Conservation (phyloP, 2,113 vertebrate genomes). For the Heptranchias perlo region DNA sequence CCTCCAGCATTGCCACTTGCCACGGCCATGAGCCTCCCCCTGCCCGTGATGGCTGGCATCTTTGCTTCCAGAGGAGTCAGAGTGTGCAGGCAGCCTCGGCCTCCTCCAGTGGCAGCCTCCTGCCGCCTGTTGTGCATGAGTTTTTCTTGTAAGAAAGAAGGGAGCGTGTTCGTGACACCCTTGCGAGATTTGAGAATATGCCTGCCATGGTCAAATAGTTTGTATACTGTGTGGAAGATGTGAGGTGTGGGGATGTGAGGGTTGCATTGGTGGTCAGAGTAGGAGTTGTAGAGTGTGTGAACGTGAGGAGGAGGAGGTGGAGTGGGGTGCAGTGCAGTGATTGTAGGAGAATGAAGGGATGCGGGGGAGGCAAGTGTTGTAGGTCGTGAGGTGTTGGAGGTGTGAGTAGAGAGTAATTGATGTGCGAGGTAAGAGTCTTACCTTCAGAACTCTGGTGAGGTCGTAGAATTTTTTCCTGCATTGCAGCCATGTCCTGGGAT, state of each 20-base stretch:
- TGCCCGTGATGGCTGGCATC: background rate
- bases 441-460: background rate
- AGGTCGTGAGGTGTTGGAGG: background rate
- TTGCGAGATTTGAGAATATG: background rate
- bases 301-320: background rate
- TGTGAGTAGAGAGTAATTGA: background rate
- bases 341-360: background rate
- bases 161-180: too few relatives aligned
- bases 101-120: background rate
- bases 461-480: background rate
- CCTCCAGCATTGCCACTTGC: background rate
- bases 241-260: too few relatives aligned
- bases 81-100: background rate
- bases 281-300: background rate
- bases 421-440: background rate
- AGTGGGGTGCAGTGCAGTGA: background rate
- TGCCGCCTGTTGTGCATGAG: background rate
- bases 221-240: background rate
- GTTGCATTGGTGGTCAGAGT: background rate
- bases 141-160: background rate
- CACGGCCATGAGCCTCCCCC: background rate
- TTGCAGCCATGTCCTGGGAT: background rate
- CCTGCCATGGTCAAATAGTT: background rate
- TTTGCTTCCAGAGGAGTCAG: background rate
- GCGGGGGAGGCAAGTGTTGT: background rate